phyloP scores from a whole-genome alignment of 2,113 vertebrate genomes.

The Neogale vison region DNA sequence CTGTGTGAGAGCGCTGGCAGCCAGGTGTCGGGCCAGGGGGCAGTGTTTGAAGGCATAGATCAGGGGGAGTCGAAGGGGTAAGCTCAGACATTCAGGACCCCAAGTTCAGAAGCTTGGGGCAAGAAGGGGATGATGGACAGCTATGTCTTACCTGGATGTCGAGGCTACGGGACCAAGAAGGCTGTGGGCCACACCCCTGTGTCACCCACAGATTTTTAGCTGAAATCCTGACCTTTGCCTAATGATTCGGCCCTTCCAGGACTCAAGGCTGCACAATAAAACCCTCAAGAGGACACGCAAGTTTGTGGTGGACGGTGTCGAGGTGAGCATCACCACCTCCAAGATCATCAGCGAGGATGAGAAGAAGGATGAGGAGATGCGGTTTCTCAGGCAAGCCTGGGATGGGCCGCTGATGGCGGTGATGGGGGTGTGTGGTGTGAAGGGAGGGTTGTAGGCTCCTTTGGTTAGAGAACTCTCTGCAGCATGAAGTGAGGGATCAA shows the following conservation, averaged over 20 bases:
- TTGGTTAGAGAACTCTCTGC: neutral
- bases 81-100: neutral
- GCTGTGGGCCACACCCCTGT: neutral
- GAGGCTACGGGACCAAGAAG: neutral
- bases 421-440: neutral
- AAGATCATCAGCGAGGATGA: conserved; percentile 98
- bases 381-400: conserved; percentile 93
- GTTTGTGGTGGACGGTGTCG: conserved; percentile 95
- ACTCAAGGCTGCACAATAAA: conserved; percentile 88
- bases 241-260: conserved; percentile 79
- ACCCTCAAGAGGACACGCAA: conserved; percentile 96
- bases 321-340: conserved; percentile 97
- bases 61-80: neutral
- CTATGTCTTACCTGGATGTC: neutral
- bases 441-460: rapidly evolving
- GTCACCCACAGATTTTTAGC: neutral
- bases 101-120: neutral
- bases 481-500: neutral
- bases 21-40: neutral
- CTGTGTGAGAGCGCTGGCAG: neutral
- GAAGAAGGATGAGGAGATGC: conserved; percentile 98
- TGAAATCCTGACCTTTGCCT: neutral
- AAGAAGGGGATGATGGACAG: neutral
- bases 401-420: rapidly evolving
- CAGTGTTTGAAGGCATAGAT: neutral